Evolutionary conservation across 1,140 invertebrate genomes (phyloP).

Genomic region (Ptiloglossa arizonensis): DNA sequence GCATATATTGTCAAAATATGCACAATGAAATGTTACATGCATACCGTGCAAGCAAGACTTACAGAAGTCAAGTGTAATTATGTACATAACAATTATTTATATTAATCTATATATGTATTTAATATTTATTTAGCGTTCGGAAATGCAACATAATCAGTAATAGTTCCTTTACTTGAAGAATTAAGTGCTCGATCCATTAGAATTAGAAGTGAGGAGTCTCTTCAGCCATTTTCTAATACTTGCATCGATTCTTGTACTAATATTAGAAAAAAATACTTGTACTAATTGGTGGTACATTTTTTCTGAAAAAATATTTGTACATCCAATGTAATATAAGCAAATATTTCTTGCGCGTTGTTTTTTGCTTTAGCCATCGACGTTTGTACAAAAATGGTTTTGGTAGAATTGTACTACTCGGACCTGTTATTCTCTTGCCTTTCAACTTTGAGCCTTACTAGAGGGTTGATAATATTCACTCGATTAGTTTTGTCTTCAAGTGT

Average conservation of each 20-base stretch:
- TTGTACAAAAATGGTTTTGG: conserved; percentile 14
- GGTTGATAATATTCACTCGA: conserved; percentile 43
- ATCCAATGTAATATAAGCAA: neutral
- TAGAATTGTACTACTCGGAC: conserved; percentile 38
- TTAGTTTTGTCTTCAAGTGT: conserved; percentile 26
- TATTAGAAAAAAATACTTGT: too few species aligned
- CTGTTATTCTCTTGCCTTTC: conserved; percentile 55
- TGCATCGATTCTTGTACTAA: neutral
- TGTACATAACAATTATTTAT: conserved; percentile 61
- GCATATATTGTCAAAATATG: conserved; percentile 28
- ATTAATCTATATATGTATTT: conserved; percentile 56
- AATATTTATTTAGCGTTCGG: conserved; percentile 61
- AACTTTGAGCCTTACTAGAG: conserved; percentile 41
- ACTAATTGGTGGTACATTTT: conserved; percentile 17
- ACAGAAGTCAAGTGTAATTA: conserved; percentile 42
- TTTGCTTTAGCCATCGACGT: neutral
- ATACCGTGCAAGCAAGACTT: conserved; percentile 25
- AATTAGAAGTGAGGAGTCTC: conserved; percentile 15
- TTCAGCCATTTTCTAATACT: neutral
- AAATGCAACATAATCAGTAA: conserved; percentile 19
- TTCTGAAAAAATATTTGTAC: conserved; percentile 15
- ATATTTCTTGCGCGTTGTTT: conserved; percentile 1
- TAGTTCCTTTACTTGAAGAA: conserved; percentile 39
- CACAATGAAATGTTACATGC: conserved; percentile 18
- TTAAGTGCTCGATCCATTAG: conserved; percentile 17